A percentile compares a stretch with the other conserved stretches of the same genome.
Evolutionary conservation across 2,797 vertebrate species (phyloP).

Genomic region (Gymnothorax reevesii): DNA sequence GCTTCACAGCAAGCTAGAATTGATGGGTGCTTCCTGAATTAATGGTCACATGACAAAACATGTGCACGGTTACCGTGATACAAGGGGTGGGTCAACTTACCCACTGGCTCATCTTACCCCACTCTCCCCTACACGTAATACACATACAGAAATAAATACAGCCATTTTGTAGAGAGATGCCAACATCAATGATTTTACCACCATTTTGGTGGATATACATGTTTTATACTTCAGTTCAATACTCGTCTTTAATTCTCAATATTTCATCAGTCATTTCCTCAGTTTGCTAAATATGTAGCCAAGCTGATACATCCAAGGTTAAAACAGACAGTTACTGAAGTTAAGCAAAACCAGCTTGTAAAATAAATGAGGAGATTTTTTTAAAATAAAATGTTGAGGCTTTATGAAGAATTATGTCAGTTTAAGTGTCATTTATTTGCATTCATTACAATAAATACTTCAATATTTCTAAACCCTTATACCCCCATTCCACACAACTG

Average conservation of each 20-base stretch:
- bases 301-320: constrained; percentile 79
- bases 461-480: constrained; percentile 59
- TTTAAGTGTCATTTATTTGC: constrained; percentile 65
- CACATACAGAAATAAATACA: constrained; percentile 97
- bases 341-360: constrained; percentile 80
- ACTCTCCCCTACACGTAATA: constrained; percentile 78
- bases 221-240: constrained; percentile 69
- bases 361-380: constrained; percentile 78
- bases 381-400: constrained; percentile 74
- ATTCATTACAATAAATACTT: constrained; percentile 78
- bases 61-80: no score
- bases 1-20: no score
- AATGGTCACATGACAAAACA: no score
- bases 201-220: constrained; percentile 75
- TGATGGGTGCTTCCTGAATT: no score
- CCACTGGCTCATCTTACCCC: no score
- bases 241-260: no score
- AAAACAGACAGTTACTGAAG: constrained; percentile 73
- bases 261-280: no score
- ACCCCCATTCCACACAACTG: no score
- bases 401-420: constrained; percentile 69
- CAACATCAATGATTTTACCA: constrained; percentile 82
- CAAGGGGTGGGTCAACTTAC: no score
- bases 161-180: constrained; percentile 80
- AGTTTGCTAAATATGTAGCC: constrained; percentile 59